Evolutionary conservation across 1,140 invertebrate genomes (phyloP), one percentile per base, ranked within the genome.

Genomic region (Orius laevigatus): DNA sequence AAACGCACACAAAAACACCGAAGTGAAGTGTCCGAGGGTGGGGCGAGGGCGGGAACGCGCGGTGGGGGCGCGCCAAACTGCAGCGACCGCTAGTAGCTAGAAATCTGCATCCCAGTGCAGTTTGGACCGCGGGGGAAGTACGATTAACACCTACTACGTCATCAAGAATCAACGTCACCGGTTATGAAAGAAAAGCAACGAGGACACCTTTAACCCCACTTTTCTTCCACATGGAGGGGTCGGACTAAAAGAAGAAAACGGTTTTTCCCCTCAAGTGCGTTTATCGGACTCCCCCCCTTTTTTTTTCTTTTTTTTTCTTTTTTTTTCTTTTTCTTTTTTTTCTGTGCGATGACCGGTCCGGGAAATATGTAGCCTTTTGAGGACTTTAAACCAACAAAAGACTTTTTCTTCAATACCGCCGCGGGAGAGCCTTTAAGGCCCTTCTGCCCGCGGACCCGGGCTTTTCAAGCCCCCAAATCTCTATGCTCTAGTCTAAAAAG

Each of bases 31-130:
- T 8, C 33, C 8, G 25, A 2, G 45, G 34, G 46, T 19, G 16
- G 46, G 35, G 46, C 16, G 14, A 10, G 41, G 34, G 40, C 31
- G 40, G 41, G 48, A 32, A 48, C 20, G 35, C 18, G 35, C 35
- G 38, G 46, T 41, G 40, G 48, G 39, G 34, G 41, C 48, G 39
- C 38, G 48, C 48, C 48, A 42, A 49, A 49, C 32, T 49, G 48
- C 48, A 49, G 34, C 48, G 32, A 32, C 40, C 48, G 31, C 48
- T 50, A 50, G 48, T 50, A 50, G 48, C 40, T 50, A 50, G 48
- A 50, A 50, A 50, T 44, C 48, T 50, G 48, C 48, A 50, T 50
- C 40, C 48, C 41, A 50, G 48, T 50, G 48, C 48, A 50, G 48
- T 50, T 48, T 20, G 34, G 40, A 43, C 35, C 38, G 39, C 31